A percentile compares a stretch with the other conserved stretches of the same genome.
phyloP scores from a whole-genome alignment of 2,888 invertebrate species.

The Drosophila bunnanda region DNA sequence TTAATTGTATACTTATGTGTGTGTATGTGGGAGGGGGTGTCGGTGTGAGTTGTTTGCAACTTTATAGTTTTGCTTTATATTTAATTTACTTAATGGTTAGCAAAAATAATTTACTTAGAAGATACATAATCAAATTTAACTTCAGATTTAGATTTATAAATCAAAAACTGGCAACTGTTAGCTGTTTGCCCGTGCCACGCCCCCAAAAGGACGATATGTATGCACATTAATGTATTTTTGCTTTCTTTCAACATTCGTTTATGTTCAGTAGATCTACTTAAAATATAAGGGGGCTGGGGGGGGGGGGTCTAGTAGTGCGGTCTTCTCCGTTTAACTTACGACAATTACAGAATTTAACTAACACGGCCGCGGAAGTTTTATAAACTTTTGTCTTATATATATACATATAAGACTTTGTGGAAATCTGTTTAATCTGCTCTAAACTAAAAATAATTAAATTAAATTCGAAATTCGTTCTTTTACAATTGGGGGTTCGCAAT shows the following conservation, averaged over 20 bases:
- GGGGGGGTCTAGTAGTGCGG: constrained; percentile 48
- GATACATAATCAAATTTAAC: constrained; percentile 36
- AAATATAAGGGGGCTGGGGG: constrained; percentile 22
- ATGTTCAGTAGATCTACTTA: background rate
- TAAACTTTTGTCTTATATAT: constrained; percentile 51
- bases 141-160: constrained; percentile 46
- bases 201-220: constrained; percentile 74
- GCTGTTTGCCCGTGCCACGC: constrained; percentile 59
- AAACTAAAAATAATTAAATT: constrained; percentile 35
- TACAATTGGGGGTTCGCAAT: constrained; percentile 53
- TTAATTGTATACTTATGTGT: constrained; percentile 80
- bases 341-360: constrained; percentile 75
- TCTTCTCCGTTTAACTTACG: constrained; percentile 49
- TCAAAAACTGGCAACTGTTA: constrained; percentile 63
- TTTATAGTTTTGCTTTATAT: constrained; percentile 36
- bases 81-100: constrained; percentile 55
- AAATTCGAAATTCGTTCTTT: constrained; percentile 35
- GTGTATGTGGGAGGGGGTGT: constrained; percentile 11
- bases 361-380: constrained; percentile 71
- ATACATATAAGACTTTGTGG: constrained; percentile 27
- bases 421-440: constrained; percentile 12
- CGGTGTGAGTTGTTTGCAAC: constrained; percentile 33
- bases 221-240: constrained; percentile 78
- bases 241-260: constrained; percentile 66
- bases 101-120: constrained; percentile 58